Percentiles rank a stretch among this genome's conserved stretches.
phyloP scores from a whole-genome alignment of 30 jellyfish, hydroid and myxozoan species.

The Mastigias papua region DNA sequence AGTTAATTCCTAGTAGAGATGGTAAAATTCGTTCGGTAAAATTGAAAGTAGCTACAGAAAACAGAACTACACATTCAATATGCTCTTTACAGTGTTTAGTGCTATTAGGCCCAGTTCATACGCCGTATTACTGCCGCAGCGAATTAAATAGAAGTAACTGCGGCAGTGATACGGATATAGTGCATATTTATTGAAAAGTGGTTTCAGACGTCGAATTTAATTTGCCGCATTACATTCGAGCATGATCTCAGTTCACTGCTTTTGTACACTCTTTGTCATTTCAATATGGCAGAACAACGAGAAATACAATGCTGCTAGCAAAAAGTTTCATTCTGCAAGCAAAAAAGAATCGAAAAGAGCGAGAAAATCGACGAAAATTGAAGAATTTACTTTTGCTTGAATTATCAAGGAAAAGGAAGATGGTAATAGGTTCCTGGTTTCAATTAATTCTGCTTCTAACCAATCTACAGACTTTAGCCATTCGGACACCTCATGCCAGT shows the following conservation, averaged over 20 bases:
- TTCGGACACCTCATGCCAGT: slow-evolving; percentile 1
- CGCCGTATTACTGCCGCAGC: too few relatives aligned
- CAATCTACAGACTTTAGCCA: too few relatives aligned
- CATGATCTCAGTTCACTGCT: too few relatives aligned
- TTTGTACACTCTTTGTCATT: too few relatives aligned
- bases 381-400: too few relatives aligned
- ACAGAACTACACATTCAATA: not conserved
- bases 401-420: not conserved
- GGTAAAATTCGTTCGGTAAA: not conserved
- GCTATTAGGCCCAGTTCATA: too few relatives aligned
- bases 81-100: not conserved
- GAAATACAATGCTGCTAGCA: not conserved
- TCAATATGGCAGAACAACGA: too few relatives aligned
- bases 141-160: slow-evolving; percentile 24
- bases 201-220: too few relatives aligned
- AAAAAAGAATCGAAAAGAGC: slow-evolving; percentile 14
- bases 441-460: slow-evolving; percentile 16
- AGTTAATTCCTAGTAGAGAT: not conserved
- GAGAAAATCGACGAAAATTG: too few relatives aligned
- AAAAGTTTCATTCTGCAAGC: not conserved
- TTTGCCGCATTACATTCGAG: too few relatives aligned
- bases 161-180: too few relatives aligned
- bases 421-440: not conserved
- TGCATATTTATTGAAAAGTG: too few relatives aligned
- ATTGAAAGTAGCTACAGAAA: not conserved